These are phyloP conservation scores for Drosophila mauritiana DNA, from an alignment of 1,140 invertebrate genomes.

Conservation along the genomic window DNA sequence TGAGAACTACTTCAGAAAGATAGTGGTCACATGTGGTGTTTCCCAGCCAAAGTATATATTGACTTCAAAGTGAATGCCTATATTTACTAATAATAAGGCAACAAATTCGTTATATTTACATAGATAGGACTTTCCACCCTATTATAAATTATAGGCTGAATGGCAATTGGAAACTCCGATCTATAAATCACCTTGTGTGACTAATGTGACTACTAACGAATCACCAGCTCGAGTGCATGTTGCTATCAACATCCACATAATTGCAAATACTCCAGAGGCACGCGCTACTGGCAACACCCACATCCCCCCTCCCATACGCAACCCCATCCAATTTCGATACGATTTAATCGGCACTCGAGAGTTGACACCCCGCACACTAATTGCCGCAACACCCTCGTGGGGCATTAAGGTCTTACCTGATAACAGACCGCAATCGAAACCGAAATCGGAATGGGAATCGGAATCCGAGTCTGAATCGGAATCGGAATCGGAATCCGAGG, in stretches of 20 bases:
- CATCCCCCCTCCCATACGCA: not conserved
- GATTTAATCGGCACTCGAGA: slow-evolving; percentile 53
- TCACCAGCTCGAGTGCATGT: slow-evolving; percentile 12
- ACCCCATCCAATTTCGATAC: not conserved
- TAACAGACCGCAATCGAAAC: slow-evolving; percentile 63
- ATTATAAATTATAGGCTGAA: not conserved
- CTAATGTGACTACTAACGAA: not conserved
- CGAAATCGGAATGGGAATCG: slow-evolving; percentile 44
- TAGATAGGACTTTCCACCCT: rapidly evolving
- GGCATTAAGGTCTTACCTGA: slow-evolving; percentile 57
- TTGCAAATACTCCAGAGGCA: slow-evolving; percentile 32
- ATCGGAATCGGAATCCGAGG: slow-evolving; percentile 18
- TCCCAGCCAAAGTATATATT: not conserved
- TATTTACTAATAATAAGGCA: too few species aligned
- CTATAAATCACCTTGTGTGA: not conserved
- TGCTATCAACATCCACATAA: slow-evolving; percentile 28
- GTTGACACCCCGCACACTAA: slow-evolving; percentile 66
- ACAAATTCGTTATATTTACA: not conserved
- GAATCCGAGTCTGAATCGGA: slow-evolving; percentile 12
- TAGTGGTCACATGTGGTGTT: slow-evolving; percentile 5
- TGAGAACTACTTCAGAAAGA: slow-evolving; percentile 12
- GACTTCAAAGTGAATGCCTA: too few species aligned
- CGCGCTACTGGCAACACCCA: slow-evolving; percentile 24
- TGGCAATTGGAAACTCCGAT: not conserved
- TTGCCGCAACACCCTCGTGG: slow-evolving; percentile 64